Conservation (phyloP, 2,888 invertebrate species). For the Agrypnus murinus region DNA sequence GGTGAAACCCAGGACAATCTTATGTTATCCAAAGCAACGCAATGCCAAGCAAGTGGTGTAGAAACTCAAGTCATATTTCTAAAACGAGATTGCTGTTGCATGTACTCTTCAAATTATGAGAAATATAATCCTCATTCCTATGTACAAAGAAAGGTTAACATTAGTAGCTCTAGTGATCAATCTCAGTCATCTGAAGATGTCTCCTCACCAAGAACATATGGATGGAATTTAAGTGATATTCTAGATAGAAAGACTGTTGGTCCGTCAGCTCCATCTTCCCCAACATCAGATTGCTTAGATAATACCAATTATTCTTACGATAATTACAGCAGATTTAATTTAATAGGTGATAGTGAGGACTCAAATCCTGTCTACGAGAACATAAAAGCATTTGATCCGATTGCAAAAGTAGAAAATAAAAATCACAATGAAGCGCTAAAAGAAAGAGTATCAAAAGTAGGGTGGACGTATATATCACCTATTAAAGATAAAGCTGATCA, state of each 20-base stretch:
- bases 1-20: neutral
- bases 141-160: too few relatives aligned
- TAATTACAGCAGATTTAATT: conserved; percentile 21
- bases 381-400: conserved; percentile 15
- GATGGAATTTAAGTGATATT: conserved; percentile 2
- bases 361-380: neutral
- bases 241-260: neutral
- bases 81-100: conserved; percentile 29
- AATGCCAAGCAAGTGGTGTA: neutral
- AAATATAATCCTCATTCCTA: neutral
- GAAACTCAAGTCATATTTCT: conserved; percentile 17
- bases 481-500: neutral
- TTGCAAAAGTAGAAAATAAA: conserved; percentile 13
- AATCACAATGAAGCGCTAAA: neutral
- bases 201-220: neutral
- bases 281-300: neutral
- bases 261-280: neutral
- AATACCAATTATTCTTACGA: conserved; percentile 1
- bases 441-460: conserved; percentile 38
- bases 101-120: conserved; percentile 25
- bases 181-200: too few relatives aligned
- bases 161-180: too few relatives aligned
- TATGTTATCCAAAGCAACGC: neutral
- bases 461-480: conserved; percentile 36
- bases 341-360: neutral